phyloP scores from a whole-genome alignment of 2,888 invertebrate genomes.

The Drosophila picticornis region DNA sequence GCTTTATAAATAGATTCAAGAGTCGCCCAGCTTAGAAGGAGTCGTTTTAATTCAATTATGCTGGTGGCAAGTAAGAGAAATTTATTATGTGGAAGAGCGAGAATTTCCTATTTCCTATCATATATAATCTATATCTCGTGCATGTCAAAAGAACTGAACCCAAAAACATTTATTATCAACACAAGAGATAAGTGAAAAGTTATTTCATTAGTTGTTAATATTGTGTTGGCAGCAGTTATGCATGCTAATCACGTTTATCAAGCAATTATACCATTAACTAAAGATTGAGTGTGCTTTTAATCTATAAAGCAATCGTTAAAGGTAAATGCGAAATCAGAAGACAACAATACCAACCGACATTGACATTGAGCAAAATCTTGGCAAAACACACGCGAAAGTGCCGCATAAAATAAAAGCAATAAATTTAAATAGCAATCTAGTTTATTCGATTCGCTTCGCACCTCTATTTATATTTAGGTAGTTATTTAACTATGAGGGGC shows the following conservation, averaged over 20 bases:
- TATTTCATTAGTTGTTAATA: constrained; percentile 19
- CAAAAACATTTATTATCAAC: constrained; percentile 4
- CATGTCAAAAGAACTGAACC: not conserved
- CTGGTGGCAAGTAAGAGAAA: not conserved
- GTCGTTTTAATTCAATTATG: constrained; percentile 5
- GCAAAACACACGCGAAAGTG: constrained; percentile 62
- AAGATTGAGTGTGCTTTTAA: constrained; percentile 27
- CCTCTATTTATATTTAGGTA: not conserved
- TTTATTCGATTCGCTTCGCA: not conserved
- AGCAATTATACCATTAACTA: constrained; percentile 4
- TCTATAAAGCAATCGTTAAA: constrained; percentile 30
- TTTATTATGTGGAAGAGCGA: not conserved
- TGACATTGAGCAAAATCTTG: constrained; percentile 65
- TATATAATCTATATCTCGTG: not conserved
- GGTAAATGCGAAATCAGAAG: constrained; percentile 19
- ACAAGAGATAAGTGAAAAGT: constrained; percentile 4
- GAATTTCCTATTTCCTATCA: not conserved
- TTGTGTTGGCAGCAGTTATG: constrained; percentile 26
- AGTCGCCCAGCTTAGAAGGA: not conserved
- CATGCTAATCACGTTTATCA: constrained; percentile 31
- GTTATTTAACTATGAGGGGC: constrained; percentile 6
- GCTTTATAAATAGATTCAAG: constrained; percentile 13
- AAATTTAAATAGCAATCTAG: constrained; percentile 1
- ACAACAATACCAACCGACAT: constrained; percentile 47
- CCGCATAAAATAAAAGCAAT: constrained; percentile 33